These are phyloP conservation scores for Amphipyra berbera DNA, from an alignment of 2,888 invertebrate species.

Conservation along the genomic window DNA sequence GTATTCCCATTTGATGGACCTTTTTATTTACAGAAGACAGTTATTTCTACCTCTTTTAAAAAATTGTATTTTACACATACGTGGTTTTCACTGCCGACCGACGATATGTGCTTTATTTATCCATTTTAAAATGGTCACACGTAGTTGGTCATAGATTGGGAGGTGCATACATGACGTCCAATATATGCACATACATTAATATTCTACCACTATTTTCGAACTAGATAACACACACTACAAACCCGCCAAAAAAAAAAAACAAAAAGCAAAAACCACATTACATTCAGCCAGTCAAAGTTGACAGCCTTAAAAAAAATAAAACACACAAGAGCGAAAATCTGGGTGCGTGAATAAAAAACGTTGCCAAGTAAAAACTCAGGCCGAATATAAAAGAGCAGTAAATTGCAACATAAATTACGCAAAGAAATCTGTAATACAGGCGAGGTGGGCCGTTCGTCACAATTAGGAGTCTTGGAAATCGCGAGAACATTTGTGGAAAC, in stretches of 20 bases:
- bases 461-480: slow-evolving; percentile 69
- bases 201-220: too few relatives aligned
- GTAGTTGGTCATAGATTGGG: too few relatives aligned
- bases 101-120: too few relatives aligned
- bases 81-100: too few relatives aligned
- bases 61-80: too few relatives aligned
- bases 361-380: slow-evolving; percentile 53
- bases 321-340: slow-evolving; percentile 48
- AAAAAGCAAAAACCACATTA: slow-evolving; percentile 22
- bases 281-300: slow-evolving; percentile 31
- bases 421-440: slow-evolving; percentile 80
- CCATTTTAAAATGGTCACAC: too few relatives aligned
- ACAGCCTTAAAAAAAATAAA: slow-evolving; percentile 49
- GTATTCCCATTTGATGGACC: too few relatives aligned
- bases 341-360: slow-evolving; percentile 42
- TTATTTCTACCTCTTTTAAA: too few relatives aligned
- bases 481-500: slow-evolving; percentile 62
- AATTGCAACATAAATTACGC: slow-evolving; percentile 82
- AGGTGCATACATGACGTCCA: too few relatives aligned
- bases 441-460: slow-evolving; percentile 75
- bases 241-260: slow-evolving; percentile 2
- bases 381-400: slow-evolving; percentile 69
- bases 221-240: too few relatives aligned
- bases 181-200: too few relatives aligned
- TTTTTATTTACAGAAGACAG: too few relatives aligned